Conservation (phyloP, 2,797 vertebrate genomes). For the Darevskia nairensis region DNA sequence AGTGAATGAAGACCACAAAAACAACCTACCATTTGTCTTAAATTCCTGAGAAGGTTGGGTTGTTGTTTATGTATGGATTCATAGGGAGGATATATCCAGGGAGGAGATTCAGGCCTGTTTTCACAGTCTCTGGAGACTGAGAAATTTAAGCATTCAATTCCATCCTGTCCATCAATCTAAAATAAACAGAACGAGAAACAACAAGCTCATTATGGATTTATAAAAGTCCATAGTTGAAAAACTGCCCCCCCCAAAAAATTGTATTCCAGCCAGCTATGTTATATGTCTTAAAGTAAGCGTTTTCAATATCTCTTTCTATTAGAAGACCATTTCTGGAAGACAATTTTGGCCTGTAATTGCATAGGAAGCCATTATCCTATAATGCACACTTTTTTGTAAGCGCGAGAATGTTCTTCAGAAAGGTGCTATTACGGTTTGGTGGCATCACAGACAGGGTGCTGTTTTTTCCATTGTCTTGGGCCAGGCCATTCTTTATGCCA, state of each 20-base stretch:
- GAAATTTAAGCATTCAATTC: neutral
- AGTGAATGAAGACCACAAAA: neutral
- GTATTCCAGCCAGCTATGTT: neutral
- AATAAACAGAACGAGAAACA: neutral
- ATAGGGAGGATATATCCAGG: neutral
- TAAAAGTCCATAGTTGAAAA: slow-evolving; percentile 29
- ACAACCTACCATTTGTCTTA: neutral
- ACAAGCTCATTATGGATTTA: neutral
- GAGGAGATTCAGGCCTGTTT: neutral
- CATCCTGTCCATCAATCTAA: neutral
- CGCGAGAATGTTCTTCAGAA: slow-evolving; percentile 11
- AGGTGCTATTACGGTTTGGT: neutral
- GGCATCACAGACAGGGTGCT: slow-evolving; percentile 20
- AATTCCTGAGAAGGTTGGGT: neutral
- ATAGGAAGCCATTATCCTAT: neutral
- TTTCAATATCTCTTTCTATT: slow-evolving; percentile 27
- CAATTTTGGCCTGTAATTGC: slow-evolving; percentile 32
- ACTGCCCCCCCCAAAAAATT: neutral
- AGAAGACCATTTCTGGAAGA: slow-evolving; percentile 16
- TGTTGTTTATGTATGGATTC: neutral
- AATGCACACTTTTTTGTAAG: slow-evolving; percentile 26
- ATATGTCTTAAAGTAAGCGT: slow-evolving; percentile 24
- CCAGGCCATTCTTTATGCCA: neutral
- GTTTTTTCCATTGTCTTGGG: neutral
- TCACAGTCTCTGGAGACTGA: neutral